A percentile compares a stretch with the other conserved stretches of the same genome.
phyloP scores from a whole-genome alignment of 2,888 invertebrate genomes.

The Kuschelorhynchus macadamiae region DNA sequence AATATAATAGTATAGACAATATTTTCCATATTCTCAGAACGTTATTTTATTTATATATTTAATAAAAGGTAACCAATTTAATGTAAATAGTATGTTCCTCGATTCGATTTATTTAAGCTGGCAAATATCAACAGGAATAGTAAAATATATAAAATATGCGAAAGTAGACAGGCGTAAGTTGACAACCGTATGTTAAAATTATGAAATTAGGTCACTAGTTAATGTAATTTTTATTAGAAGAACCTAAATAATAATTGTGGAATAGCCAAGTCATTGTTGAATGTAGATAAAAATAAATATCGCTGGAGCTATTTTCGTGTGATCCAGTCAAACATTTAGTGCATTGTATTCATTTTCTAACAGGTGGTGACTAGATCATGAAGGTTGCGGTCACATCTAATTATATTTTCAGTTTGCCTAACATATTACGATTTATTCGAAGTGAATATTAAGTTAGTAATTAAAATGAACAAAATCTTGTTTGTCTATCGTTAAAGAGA shows the following conservation, averaged over 20 bases:
- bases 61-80: no score
- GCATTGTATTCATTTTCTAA: conserved; percentile 45
- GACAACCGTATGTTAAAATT: conserved; percentile 22
- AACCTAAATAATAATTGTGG: conserved; percentile 38
- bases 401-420: conserved; percentile 31
- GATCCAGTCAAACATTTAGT: conserved; percentile 43
- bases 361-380: conserved; percentile 42
- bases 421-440: conserved; percentile 13
- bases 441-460: conserved; percentile 5
- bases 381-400: conserved; percentile 44
- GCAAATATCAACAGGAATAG: neutral
- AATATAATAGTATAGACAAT: no score
- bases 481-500: neutral
- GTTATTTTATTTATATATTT: no score
- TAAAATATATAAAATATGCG: neutral
- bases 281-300: conserved; percentile 54
- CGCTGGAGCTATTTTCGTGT: conserved; percentile 52
- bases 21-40: no score
- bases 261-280: conserved; percentile 48
- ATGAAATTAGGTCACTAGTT: conserved; percentile 42
- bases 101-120: no score
- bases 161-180: conserved; percentile 19
- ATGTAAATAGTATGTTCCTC: no score
- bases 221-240: conserved; percentile 42
- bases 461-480: conserved; percentile 1